Evolutionary conservation across 2,797 vertebrate species (phyloP), one percentile per base, ranked within the genome.

Genomic region (Geotria australis): DNA sequence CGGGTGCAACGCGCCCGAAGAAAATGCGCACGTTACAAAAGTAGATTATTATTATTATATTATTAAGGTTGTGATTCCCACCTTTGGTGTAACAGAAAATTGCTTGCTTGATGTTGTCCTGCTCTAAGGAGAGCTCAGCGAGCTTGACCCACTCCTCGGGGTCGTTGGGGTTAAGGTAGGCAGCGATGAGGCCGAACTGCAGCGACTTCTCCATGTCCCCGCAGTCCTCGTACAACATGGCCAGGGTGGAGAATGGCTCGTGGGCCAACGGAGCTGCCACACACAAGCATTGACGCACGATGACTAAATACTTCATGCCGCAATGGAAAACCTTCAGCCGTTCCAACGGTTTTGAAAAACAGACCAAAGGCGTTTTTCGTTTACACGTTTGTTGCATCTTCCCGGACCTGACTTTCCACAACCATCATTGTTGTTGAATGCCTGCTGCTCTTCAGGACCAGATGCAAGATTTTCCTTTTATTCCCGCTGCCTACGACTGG

Each of bases 141-240:
- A 96, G 68, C 59, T 85, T 72, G 61, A 93, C 77, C 91, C 91
- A 98, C 62, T 98, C 86, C 63, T 98, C 89, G 0, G 82, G 84
- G 69, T 96, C 79, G 1, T 83, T 88, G 5, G 91, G 89, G 67
- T 98, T 98, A 60, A 98, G 76, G 63, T 96, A 88, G 53, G 89
- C 89, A 5, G 85, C 85, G 59, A 96, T 96, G 63, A 96, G 68
- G 46, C 85, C 84, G 57, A 96, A 96, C 69, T 98, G 91, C 49
- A 98, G 70, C 0, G 91, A 81, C 59, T 93, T 98, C 60, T 93
- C 81, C 74, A 79, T 73, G 66, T 98, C 85, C 4, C 80, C 80
- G 47, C 88, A 76, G 62, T 98, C 91, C 70, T 98, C 89, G 2
- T 98, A 86, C 68, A 98, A 86, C 89, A 96, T 94, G 45, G 89